These are phyloP conservation scores for Scylla paramamosain DNA, from an alignment of 1,140 invertebrate species.

Conservation along the genomic window DNA sequence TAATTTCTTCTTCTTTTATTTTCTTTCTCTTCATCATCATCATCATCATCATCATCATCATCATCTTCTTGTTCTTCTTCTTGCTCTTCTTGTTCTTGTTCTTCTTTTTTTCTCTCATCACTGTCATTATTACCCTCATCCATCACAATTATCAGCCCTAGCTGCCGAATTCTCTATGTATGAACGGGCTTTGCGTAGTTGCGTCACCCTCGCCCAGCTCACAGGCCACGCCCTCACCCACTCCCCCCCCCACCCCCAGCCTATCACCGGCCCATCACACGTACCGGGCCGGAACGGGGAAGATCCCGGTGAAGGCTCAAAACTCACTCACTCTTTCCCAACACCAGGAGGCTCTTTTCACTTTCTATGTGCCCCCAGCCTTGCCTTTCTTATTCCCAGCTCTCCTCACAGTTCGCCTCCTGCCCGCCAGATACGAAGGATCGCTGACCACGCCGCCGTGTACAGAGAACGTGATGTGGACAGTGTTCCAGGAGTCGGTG, in stretches of 20 bases:
- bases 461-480: slow-evolving; percentile 50
- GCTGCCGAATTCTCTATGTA: too few species aligned
- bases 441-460: slow-evolving; percentile 50
- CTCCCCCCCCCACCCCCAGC: not conserved
- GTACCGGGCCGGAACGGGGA: not conserved
- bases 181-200: not conserved
- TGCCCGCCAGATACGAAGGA: slow-evolving; percentile 23
- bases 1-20: not conserved
- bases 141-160: too few species aligned
- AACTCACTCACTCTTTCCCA: not conserved
- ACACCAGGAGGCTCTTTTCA: not conserved
- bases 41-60: not conserved
- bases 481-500: slow-evolving; percentile 17
- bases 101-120: not conserved
- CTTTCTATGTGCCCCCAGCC: not conserved
- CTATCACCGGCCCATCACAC: not conserved
- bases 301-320: not conserved
- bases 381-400: not conserved
- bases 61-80: not conserved
- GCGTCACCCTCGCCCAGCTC: not conserved
- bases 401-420: not conserved
- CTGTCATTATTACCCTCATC: not conserved
- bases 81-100: not conserved
- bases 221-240: not conserved
- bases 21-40: not conserved